A percentile compares a stretch with the other conserved stretches of the same genome.
Conservation (phyloP, 2,888 invertebrate species). For the Caenorhabditis plicata region DNA sequence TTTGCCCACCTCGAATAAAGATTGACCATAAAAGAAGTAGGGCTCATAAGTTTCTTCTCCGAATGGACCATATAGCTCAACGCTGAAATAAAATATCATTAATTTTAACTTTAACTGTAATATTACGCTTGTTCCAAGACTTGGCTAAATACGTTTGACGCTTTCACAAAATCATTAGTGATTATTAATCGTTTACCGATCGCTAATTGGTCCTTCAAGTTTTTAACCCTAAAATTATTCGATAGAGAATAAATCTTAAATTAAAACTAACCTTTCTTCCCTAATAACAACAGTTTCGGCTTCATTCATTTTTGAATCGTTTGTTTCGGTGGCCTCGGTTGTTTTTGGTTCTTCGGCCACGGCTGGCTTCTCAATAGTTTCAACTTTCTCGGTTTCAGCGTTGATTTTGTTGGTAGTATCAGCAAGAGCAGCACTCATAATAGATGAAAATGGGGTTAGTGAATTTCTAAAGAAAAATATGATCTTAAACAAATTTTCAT, state of each 20-base stretch:
- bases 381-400: not conserved
- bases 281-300: not conserved
- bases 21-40: conserved; percentile 80
- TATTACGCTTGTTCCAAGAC: conserved; percentile 6
- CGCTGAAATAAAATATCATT: conserved; percentile 4
- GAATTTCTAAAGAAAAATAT: no score
- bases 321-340: not conserved
- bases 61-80: conserved; percentile 76
- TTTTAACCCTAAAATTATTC: not conserved
- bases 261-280: not conserved
- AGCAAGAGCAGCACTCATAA: no score
- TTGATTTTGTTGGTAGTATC: conserved; percentile 1
- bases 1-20: conserved; percentile 80
- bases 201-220: not conserved
- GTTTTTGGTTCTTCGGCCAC: not conserved
- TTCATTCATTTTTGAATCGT: not conserved
- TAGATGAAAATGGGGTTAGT: no score
- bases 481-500: no score
- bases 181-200: not conserved
- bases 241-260: not conserved
- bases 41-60: conserved; percentile 85
- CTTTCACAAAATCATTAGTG: not conserved
- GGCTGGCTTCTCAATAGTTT: no score
- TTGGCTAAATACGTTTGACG: not conserved
- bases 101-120: not conserved